A percentile compares a stretch with the other conserved stretches of the same genome.
Conservation (phyloP, 2,797 vertebrate species). For the Sylvilagus floridanus region DNA sequence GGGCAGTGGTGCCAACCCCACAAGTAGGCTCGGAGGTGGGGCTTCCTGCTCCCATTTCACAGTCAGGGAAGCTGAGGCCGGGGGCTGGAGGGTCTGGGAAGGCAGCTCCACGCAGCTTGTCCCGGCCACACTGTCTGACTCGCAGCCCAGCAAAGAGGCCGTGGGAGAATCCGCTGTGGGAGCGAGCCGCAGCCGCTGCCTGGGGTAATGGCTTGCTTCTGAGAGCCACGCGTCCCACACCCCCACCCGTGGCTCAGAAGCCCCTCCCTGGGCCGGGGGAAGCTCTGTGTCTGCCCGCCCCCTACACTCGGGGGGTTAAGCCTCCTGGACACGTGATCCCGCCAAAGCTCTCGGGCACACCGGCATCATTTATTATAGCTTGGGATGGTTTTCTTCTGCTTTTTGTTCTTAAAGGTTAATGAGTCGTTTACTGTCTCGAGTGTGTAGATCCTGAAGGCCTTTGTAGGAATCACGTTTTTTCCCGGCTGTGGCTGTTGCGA, state of each 20-base stretch:
- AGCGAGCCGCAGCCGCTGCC: not conserved
- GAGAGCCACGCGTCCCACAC: not conserved
- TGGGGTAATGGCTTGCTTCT: not conserved
- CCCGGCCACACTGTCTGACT: not conserved
- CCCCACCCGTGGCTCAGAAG: not conserved
- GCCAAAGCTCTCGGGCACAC: not conserved
- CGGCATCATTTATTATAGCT: not conserved
- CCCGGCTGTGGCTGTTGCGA: not conserved
- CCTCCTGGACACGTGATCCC: not conserved
- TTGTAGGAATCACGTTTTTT: not conserved
- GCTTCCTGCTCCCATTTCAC: not conserved
- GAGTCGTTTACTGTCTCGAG: conserved; percentile 19
- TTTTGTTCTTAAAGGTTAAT: not conserved
- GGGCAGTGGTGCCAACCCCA: too few species aligned
- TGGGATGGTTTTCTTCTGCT: not conserved
- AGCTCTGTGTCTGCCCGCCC: not conserved
- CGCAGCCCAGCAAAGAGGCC: not conserved
- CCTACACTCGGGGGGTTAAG: not conserved
- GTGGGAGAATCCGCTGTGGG: not conserved
- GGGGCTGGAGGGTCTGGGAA: not conserved
- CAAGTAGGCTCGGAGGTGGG: not conserved
- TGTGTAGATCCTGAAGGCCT: not conserved
- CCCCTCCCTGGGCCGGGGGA: too few species aligned
- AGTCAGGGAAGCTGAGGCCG: not conserved
- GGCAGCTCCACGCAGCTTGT: too few species aligned